A percentile compares a stretch with the other conserved stretches of the same genome.
Conservation (phyloP, 2,888 invertebrate genomes). For the Drosophila mayaguana region DNA sequence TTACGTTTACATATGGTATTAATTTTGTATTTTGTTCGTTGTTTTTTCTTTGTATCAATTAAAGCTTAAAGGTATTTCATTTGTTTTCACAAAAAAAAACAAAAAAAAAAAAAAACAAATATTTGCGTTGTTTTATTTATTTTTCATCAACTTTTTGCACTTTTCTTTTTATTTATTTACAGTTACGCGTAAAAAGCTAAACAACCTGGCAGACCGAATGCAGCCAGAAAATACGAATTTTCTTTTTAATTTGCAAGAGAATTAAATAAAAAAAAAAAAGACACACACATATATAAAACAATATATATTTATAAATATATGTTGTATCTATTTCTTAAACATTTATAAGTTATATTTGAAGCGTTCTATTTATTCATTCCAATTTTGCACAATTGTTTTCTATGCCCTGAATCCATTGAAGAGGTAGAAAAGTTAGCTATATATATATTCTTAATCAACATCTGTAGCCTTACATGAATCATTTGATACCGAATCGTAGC, state of each 20-base stretch:
- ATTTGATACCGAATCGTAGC: background rate
- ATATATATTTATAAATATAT: background rate
- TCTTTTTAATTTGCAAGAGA: constrained; percentile 38
- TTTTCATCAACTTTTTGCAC: constrained; percentile 17
- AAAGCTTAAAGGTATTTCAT: constrained; percentile 31
- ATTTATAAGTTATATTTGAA: constrained; percentile 29
- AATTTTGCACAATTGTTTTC: constrained; percentile 19
- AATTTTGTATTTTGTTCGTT: constrained; percentile 41
- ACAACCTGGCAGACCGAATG: constrained; percentile 63
- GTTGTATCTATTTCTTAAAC: background rate
- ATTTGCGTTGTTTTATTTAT: constrained; percentile 29
- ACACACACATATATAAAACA: background rate
- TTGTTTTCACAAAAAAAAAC: constrained; percentile 19
- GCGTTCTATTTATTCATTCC: constrained; percentile 35
- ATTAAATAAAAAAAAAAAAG: constrained; percentile 7
- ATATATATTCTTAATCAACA: background rate
- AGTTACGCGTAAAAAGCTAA: constrained; percentile 66
- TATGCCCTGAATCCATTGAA: background rate
- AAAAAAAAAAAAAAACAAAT: background rate
- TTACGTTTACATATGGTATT: constrained; percentile 40
- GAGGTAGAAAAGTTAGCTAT: background rate
- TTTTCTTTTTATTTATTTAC: constrained; percentile 54
- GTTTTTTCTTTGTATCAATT: constrained; percentile 21
- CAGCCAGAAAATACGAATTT: constrained; percentile 46
- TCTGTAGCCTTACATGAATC: background rate